These are phyloP conservation scores for Aethina tumida DNA, from an alignment of 1,140 invertebrate genomes.

Conservation along the genomic window DNA sequence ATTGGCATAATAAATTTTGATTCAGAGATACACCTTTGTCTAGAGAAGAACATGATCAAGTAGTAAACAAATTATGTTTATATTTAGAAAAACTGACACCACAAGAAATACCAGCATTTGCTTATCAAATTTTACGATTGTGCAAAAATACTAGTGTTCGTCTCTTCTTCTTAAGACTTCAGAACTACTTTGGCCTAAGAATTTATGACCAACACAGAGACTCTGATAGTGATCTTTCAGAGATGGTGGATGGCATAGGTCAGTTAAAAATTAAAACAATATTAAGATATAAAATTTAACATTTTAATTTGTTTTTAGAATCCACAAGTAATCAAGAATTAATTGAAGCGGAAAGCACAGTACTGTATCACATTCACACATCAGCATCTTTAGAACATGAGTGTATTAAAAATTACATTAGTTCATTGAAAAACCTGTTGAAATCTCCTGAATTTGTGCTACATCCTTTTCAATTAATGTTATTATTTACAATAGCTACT, in stretches of 20 bases:
- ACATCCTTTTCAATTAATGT: constrained; percentile 44
- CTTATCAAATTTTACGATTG: constrained; percentile 38
- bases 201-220: constrained; percentile 33
- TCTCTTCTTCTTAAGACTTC: constrained; percentile 33
- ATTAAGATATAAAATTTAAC: constrained; percentile 1
- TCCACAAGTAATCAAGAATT: constrained; percentile 30
- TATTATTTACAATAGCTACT: constrained; percentile 39
- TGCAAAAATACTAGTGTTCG: constrained; percentile 32
- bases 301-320: constrained; percentile 26
- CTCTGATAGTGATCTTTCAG: constrained; percentile 3
- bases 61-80: constrained; percentile 37
- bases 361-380: constrained; percentile 46
- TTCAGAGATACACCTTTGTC: constrained; percentile 30
- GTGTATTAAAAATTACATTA: constrained; percentile 42
- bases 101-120: constrained; percentile 38
- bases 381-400: constrained; percentile 38
- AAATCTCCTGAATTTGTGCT: constrained; percentile 42
- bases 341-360: constrained; percentile 41
- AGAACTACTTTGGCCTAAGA: constrained; percentile 38
- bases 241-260: constrained; percentile 38
- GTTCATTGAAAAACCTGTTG: constrained; percentile 38
- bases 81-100: constrained; percentile 36
- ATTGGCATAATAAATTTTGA: neutral
- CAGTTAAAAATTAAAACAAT: constrained; percentile 6
- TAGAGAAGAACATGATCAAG: constrained; percentile 32